Evolutionary conservation across 2,113 vertebrate species (phyloP).

Genomic region (Falco punctatus): DNA sequence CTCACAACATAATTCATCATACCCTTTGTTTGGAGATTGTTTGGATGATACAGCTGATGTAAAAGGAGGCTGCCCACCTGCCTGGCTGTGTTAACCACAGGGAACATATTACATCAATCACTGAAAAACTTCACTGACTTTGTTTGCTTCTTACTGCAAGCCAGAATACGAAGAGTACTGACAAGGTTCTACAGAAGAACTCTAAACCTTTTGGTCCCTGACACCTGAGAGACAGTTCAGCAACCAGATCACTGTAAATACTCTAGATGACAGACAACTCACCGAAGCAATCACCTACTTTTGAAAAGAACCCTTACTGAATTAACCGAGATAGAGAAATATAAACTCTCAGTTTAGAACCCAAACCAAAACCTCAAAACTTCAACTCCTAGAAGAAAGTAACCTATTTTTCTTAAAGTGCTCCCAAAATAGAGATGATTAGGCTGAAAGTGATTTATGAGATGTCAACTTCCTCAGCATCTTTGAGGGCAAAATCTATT

Average conservation of each 20-base stretch:
- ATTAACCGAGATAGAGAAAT: not conserved
- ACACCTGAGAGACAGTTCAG: not conserved
- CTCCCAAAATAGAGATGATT: not conserved
- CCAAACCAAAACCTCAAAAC: not conserved
- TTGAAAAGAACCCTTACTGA: not conserved
- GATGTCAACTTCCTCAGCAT: not conserved
- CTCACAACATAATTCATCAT: conserved; percentile 29
- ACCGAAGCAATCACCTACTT: not conserved
- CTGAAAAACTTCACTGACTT: conserved; percentile 3
- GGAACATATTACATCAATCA: conserved; percentile 1
- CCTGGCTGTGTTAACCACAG: not conserved
- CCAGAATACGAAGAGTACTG: not conserved
- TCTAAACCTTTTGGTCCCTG: not conserved
- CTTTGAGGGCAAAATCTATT: not conserved
- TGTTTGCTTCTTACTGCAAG: not conserved
- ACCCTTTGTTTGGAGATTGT: conserved; percentile 8
- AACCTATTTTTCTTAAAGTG: not conserved
- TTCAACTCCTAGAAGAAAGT: not conserved
- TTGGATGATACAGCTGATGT: conserved; percentile 20
- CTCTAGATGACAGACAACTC: not conserved
- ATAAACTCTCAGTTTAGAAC: not conserved
- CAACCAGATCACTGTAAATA: not conserved
- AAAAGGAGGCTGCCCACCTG: conserved; percentile 36
- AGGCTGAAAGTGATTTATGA: not conserved
- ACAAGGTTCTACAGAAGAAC: not conserved